Percentiles rank a stretch among this genome's conserved stretches.
Conservation (phyloP, 1,140 invertebrate species). For the Globodera ellingtonae region DNA sequence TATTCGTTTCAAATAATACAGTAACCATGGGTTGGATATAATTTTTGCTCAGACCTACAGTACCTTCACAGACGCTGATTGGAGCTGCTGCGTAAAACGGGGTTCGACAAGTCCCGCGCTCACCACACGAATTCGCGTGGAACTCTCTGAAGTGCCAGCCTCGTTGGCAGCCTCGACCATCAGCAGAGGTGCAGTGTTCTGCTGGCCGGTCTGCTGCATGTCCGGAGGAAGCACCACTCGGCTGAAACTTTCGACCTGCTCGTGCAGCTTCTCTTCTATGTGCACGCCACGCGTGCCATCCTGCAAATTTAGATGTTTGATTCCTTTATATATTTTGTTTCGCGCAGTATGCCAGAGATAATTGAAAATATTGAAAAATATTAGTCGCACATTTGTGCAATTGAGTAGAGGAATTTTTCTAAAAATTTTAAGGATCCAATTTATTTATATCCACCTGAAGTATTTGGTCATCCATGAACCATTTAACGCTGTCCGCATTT, state of each 20-base stretch:
- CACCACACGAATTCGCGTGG: constrained; percentile 17
- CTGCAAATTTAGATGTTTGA: constrained; percentile 15
- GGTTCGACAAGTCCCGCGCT: not conserved
- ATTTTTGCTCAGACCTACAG: not conserved
- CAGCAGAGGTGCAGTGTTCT: not conserved
- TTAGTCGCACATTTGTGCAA: too few relatives aligned
- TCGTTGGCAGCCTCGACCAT: constrained; percentile 57
- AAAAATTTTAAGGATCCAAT: too few relatives aligned
- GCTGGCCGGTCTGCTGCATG: constrained; percentile 17
- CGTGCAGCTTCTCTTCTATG: constrained; percentile 32
- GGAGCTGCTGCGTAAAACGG: constrained; percentile 22
- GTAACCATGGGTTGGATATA: not conserved
- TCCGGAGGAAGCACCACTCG: constrained; percentile 46
- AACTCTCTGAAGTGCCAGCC: constrained; percentile 48
- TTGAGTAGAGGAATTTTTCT: too few relatives aligned
- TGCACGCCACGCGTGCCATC: constrained; percentile 54
- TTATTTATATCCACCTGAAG: constrained; percentile 42
- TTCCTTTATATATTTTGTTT: not conserved
- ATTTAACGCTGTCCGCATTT: constrained; percentile 50
- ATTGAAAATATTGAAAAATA: too few relatives aligned
- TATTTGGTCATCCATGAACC: constrained; percentile 56
- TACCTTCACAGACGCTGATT: constrained; percentile 22
- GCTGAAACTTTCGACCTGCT: constrained; percentile 4
- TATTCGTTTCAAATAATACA: not conserved
- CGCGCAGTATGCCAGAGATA: not conserved